Base-by-base conservation (phyloP, 92 coral and sea anemone species). In the Porites cylindrica region DNA sequence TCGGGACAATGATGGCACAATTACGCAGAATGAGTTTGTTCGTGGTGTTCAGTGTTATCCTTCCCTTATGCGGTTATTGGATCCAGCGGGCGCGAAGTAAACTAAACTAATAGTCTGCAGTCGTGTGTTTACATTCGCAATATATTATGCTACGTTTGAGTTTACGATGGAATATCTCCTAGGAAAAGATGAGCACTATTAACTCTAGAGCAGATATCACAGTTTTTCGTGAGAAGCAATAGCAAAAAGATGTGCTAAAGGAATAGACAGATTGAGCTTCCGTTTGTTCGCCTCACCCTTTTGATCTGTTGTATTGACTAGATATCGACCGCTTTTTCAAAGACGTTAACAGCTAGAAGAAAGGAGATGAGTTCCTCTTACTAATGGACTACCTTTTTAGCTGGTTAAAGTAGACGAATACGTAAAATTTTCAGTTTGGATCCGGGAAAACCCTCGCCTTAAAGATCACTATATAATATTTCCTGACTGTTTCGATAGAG, bases 1-100 rank as follows among this genome's bases (percentile, higher is more conserved):
- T 75, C 91, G 91, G 10, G 98, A 97, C 85, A 97, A 92, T 76
- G 98, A 94, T 80, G 99, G 99, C 1, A 92, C 94, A 63, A 92
- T 97, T 76, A 97, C 92, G 21, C 94, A 90, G 82, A 93, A 91
- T 13, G 99, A 97, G 63, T 97, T 97, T 89, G 89, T 97, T n/a
- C 96, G 98, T 2, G 99, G 99, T 8, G 97, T 96, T 20, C 94
- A 97, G 72, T 96, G 95, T 70, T 97, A 97, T 58, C 99, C 99
- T 2, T 91, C 98, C 29, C 96, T 97, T 54, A 97, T 97, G 99
- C 94, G 96, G 95, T 92, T 97, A 69, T 66, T 97, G 93, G 99
- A 97, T 66, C 82, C 82, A 66, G 70, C 89, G 59, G 83, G 82
- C 64, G 87, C 87, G 80, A 83, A 83, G 80, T 83, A 65, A 83